phyloP scores from a whole-genome alignment of 2,797 vertebrate species.

The Phrynocephalus guinanensis region DNA sequence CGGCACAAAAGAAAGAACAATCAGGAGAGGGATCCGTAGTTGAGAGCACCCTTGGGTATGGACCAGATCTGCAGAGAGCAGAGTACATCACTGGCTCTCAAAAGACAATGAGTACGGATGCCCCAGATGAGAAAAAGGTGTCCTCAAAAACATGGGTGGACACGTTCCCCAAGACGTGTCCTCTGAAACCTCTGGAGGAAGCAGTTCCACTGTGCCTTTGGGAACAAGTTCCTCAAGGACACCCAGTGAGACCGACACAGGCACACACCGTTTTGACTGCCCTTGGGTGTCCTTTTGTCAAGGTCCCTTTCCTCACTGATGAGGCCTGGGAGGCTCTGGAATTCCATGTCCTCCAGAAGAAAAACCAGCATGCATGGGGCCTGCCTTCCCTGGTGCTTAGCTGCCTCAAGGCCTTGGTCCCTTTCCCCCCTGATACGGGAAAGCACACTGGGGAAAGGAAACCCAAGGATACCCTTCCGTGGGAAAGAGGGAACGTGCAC shows the following conservation, averaged over 20 bases:
- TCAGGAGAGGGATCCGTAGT: neutral
- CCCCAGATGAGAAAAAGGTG: neutral
- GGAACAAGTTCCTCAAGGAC: too few relatives aligned
- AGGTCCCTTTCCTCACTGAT: neutral
- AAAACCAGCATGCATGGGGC: conserved; percentile 7
- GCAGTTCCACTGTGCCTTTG: too few relatives aligned
- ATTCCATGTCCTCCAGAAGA: conserved; percentile 10
- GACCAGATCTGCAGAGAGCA: neutral
- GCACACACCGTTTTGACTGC: accelerated
- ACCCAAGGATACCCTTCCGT: neutral
- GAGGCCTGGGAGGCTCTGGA: neutral
- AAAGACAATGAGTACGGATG: neutral
- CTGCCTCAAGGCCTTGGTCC: neutral
- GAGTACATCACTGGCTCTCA: too few relatives aligned
- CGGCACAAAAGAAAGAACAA: neutral
- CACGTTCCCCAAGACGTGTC: neutral
- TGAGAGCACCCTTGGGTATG: neutral
- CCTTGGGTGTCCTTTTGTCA: too few relatives aligned
- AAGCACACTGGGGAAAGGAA: neutral
- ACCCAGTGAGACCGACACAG: neutral
- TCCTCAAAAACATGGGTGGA: neutral
- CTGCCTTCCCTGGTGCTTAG: neutral
- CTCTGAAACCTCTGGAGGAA: neutral
- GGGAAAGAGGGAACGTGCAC: neutral
- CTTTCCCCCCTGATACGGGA: neutral